Percentiles rank a stretch among this genome's conserved stretches.
These are phyloP conservation scores for Danionella cerebrum DNA, from an alignment of 2,113 vertebrate genomes.

Conservation along the genomic window DNA sequence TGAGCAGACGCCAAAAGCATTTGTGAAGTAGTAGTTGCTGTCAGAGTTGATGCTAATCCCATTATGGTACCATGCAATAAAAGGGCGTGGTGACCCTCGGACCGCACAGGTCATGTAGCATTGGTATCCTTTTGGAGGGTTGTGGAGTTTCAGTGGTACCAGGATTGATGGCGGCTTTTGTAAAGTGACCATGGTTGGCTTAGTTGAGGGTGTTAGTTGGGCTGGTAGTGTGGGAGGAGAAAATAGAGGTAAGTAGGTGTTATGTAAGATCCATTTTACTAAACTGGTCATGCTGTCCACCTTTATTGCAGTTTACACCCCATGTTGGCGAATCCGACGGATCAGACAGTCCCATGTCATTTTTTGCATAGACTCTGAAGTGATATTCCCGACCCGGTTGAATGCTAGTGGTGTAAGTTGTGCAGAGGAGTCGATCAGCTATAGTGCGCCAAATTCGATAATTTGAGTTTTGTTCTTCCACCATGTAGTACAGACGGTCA, in stretches of 20 bases:
- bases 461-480: constrained; percentile 69
- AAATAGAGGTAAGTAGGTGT: background rate
- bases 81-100: constrained; percentile 65
- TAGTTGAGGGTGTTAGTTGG: constrained; percentile 38
- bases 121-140: constrained; percentile 70
- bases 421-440: constrained; percentile 74
- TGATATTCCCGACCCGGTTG: constrained; percentile 75
- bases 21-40: constrained; percentile 66
- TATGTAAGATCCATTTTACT: background rate
- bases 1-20: constrained; percentile 79
- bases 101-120: constrained; percentile 83
- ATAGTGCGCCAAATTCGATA: constrained; percentile 64
- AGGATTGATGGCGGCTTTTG: constrained; percentile 73
- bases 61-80: constrained; percentile 76
- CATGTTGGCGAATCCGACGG: constrained; percentile 72
- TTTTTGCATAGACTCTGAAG: constrained; percentile 83
- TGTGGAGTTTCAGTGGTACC: constrained; percentile 72
- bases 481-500: constrained; percentile 66
- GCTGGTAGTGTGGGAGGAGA: constrained; percentile 30
- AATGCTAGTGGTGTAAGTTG: constrained; percentile 74
- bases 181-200: constrained; percentile 44
- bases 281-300: constrained; percentile 42
- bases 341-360: constrained; percentile 70
- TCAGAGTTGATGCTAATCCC: constrained; percentile 65
- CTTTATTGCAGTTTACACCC: constrained; percentile 57